Conservation (phyloP, 2,113 vertebrate genomes). For the Ciconia stormi region DNA sequence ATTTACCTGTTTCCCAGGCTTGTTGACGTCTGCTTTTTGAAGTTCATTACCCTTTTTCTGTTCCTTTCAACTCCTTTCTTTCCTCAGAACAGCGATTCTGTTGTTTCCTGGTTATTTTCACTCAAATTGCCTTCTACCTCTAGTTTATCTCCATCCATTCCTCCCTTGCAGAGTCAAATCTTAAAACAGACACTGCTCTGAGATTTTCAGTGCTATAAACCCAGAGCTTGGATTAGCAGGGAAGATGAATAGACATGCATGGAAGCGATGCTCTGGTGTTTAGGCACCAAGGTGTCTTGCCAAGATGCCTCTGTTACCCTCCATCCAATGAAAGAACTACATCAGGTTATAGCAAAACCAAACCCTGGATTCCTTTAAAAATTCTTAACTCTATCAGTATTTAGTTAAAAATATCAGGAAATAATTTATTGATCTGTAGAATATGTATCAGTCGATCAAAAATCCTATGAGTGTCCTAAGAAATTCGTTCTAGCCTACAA, state of each 20-base stretch:
- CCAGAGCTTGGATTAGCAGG: neutral
- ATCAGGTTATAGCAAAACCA: neutral
- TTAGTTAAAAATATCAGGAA: neutral
- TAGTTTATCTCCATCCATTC: neutral
- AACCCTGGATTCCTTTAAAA: neutral
- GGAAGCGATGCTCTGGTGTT: neutral
- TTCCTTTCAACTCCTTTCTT: slow-evolving; percentile 17
- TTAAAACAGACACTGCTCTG: neutral
- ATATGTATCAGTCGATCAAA: neutral
- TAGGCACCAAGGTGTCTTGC: neutral
- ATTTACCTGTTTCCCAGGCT: slow-evolving; percentile 44
- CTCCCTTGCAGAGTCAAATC: neutral
- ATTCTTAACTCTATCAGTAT: neutral
- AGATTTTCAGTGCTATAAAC: neutral
- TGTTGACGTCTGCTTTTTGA: neutral
- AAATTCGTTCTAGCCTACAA: neutral
- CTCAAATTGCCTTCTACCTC: neutral
- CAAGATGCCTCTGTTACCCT: neutral
- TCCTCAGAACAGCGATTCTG: neutral
- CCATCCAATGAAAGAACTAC: neutral
- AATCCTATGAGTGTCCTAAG: neutral
- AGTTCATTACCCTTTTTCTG: neutral
- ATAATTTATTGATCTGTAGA: neutral
- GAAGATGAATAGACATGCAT: neutral
- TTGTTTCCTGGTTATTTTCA: slow-evolving; percentile 30